phyloP scores from a whole-genome alignment of 2,888 invertebrate genomes.

The Cerceris ruficornis region DNA sequence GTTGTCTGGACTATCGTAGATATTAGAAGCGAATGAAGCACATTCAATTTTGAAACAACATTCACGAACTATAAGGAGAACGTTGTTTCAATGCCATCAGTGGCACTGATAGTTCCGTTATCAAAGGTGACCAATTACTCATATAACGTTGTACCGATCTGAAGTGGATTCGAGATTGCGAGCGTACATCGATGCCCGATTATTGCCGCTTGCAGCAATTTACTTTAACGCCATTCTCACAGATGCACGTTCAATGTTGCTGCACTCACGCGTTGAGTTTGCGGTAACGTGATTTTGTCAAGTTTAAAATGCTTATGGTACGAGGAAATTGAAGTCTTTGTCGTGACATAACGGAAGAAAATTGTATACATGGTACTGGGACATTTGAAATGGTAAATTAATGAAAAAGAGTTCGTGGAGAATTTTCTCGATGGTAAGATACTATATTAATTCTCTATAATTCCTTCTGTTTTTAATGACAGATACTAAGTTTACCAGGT shows the following conservation, averaged over 20 bases:
- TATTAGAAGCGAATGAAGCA: background rate
- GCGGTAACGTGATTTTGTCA: too few species aligned
- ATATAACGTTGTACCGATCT: conserved; percentile 6
- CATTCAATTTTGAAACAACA: background rate
- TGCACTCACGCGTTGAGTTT: too few species aligned
- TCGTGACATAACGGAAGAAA: too few species aligned
- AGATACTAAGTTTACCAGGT: too few species aligned
- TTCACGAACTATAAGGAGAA: background rate
- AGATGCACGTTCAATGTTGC: background rate
- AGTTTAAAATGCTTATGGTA: too few species aligned
- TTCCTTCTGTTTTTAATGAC: too few species aligned
- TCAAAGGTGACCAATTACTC: conserved; percentile 39
- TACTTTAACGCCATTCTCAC: conserved; percentile 19
- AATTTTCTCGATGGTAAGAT: too few species aligned
- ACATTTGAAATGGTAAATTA: too few species aligned
- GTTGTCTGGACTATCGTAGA: background rate
- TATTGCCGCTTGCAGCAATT: conserved; percentile 43
- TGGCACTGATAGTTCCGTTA: background rate
- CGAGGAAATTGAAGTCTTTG: too few species aligned
- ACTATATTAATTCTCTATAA: too few species aligned
- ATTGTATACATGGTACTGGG: too few species aligned
- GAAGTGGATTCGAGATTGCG: background rate
- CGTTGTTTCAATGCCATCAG: background rate
- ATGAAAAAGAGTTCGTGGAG: too few species aligned
- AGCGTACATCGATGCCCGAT: conserved; percentile 12